Base-by-base conservation (phyloP, 2,797 vertebrate species). In the Capromys pilorides region DNA sequence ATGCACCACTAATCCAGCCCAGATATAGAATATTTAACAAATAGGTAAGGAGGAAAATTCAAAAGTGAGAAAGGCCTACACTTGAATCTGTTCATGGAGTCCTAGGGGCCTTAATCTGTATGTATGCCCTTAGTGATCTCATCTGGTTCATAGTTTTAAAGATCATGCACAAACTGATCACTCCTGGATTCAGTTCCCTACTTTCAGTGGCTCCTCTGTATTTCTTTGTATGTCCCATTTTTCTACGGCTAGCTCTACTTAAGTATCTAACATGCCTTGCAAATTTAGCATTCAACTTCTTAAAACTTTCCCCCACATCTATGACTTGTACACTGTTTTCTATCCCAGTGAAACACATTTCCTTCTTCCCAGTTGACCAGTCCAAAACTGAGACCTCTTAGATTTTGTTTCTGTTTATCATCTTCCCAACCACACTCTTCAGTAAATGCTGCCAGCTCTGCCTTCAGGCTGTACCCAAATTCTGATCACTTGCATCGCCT, bases 1-100 rank as follows among this genome's bases (percentile, higher is more conserved):
- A 21, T 69, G 33, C 16, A n/a, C 33, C n/a, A 69, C 66, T n/a
- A 69, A n/a, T 16, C 33, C n/a, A 4, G 33, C 33, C n/a, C 5
- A 83, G 49, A 8, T 33, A 75, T 75, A n/a, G 13, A 21, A 57
- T 69, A 67, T 85, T 83, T 88, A 67, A 31, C 22, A 18, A 67
- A n/a, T 19, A 18, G 91, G 88, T 90, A 95, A 89, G 59, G 87
- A 90, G n/a, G 13, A 2, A 77, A 93, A 79, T 69, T 1, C 39
- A 88, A 13, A 14, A 45, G 1, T n/a, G 24, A 88, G 22, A 49
- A 82, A 84, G 21, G 31, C 8, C 8, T 90, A 8, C 61, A 36
- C 49, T 36, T 92, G 31, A 88, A 26, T 75, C 90, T 92, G 28
- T 79, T 86, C 71, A 39, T 45, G 0, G 28, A 87, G 21, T 73